Evolutionary conservation across 2,888 invertebrate species (phyloP).

Genomic region (Synanthedon formicaeformis): DNA sequence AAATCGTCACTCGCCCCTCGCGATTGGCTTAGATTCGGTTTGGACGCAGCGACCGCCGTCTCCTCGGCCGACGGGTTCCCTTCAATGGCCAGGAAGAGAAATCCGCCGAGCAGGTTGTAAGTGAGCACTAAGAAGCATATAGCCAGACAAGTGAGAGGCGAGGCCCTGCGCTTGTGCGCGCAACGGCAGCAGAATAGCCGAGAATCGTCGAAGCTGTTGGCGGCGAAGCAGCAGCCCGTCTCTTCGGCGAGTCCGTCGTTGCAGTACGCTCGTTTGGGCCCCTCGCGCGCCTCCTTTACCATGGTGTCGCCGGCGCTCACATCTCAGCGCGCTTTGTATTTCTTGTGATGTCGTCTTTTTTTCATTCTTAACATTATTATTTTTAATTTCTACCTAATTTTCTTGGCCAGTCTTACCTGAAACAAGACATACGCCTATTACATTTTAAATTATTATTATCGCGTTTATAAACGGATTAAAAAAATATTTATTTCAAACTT

Average conservation of each 20-base stretch:
- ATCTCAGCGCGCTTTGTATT: constrained; percentile 40
- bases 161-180: constrained; percentile 40
- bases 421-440: neutral
- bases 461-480: no score
- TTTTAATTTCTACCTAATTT: neutral
- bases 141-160: constrained; percentile 84
- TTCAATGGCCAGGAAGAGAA: constrained; percentile 89
- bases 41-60: constrained; percentile 75
- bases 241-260: neutral
- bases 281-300: constrained; percentile 1
- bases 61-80: constrained; percentile 70
- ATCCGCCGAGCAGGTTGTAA: constrained; percentile 92
- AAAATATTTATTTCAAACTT: no score
- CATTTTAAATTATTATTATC: no score
- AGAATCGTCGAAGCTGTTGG: constrained; percentile 8
- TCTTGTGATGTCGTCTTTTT: constrained; percentile 35
- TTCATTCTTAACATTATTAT: neutral
- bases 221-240: constrained; percentile 8
- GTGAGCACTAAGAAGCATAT: constrained; percentile 87
- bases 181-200: constrained; percentile 68
- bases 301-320: neutral
- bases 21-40: constrained; percentile 70
- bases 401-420: neutral
- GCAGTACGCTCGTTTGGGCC: neutral
- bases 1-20: constrained; percentile 69